These are phyloP conservation scores for Porites australiensis DNA, from an alignment of 64 coral and sea anemone species.

Conservation along the genomic window DNA sequence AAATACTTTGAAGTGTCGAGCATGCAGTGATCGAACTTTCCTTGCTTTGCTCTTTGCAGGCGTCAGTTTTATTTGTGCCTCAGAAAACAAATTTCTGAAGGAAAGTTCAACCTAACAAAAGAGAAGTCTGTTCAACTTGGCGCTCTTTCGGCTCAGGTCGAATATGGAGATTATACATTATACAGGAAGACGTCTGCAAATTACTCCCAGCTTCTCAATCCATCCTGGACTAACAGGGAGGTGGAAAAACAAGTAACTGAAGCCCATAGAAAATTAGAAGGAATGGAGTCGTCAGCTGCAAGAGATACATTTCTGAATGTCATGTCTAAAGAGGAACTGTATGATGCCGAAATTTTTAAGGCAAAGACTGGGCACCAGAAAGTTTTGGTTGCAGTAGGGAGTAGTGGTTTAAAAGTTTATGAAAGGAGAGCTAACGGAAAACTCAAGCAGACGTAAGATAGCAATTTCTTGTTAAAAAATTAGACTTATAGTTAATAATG, in stretches of 20 bases:
- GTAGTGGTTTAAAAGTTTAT: constrained; percentile 81
- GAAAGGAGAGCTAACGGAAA: constrained; percentile 84
- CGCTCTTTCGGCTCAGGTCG: constrained; percentile 84
- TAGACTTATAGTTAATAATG: too few species aligned
- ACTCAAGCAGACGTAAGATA: constrained; percentile 91
- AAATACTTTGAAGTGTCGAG: neutral
- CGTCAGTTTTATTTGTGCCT: constrained; percentile 93
- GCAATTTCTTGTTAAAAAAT: neutral
- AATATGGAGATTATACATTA: constrained; percentile 75
- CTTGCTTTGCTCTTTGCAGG: constrained; percentile 55
- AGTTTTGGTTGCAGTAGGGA: constrained; percentile 88
- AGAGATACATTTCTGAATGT: constrained; percentile 82
- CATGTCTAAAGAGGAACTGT: constrained; percentile 89
- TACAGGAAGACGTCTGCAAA: neutral
- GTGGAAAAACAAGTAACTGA: constrained; percentile 78
- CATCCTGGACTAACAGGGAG: constrained; percentile 68
- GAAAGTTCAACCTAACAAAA: constrained; percentile 87
- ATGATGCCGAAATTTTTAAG: constrained; percentile 95
- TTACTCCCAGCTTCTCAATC: constrained; percentile 71
- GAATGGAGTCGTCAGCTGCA: constrained; percentile 68
- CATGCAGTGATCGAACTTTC: neutral
- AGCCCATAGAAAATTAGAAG: constrained; percentile 74
- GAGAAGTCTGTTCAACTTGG: constrained; percentile 76
- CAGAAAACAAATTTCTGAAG: constrained; percentile 79
- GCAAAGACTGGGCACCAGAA: constrained; percentile 87